Evolutionary conservation across 2,797 vertebrate genomes (phyloP).

Genomic region (Apogon hyalosoma): DNA sequence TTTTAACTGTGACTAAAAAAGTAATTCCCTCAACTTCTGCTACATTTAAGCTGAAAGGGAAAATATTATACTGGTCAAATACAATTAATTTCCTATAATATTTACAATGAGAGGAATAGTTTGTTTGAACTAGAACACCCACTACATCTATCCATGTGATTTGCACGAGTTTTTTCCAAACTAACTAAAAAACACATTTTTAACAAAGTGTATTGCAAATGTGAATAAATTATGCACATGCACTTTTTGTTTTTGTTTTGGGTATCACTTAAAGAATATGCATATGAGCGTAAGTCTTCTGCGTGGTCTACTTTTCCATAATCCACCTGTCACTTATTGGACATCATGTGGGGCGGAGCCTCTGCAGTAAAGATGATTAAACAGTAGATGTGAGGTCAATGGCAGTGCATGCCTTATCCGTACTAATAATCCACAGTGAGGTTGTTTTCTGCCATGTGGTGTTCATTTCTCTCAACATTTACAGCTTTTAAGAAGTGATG

Average conservation of each 20-base stretch:
- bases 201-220: no score
- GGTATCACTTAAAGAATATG: background rate
- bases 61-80: no score
- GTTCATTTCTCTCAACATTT: slow-evolving; percentile 15
- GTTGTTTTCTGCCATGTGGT: slow-evolving; percentile 23
- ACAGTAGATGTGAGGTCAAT: slow-evolving; percentile 53
- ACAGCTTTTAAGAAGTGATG: background rate
- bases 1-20: no score
- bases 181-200: no score
- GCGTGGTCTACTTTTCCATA: slow-evolving; percentile 22
- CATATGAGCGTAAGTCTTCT: background rate
- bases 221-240: no score
- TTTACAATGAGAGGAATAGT: no score
- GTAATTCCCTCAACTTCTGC: no score
- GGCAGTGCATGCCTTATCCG: slow-evolving; percentile 29
- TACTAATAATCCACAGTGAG: slow-evolving; percentile 38
- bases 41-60: no score
- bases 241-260: background rate
- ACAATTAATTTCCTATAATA: no score
- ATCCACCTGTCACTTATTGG: slow-evolving; percentile 51
- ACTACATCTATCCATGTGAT: background rate
- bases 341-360: slow-evolving; percentile 29
- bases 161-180: background rate
- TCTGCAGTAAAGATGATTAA: slow-evolving; percentile 66
- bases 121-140: background rate